These are phyloP conservation scores for Stichodactyla mertensii DNA, from an alignment of 64 coral and sea anemone genomes.

Conservation along the genomic window DNA sequence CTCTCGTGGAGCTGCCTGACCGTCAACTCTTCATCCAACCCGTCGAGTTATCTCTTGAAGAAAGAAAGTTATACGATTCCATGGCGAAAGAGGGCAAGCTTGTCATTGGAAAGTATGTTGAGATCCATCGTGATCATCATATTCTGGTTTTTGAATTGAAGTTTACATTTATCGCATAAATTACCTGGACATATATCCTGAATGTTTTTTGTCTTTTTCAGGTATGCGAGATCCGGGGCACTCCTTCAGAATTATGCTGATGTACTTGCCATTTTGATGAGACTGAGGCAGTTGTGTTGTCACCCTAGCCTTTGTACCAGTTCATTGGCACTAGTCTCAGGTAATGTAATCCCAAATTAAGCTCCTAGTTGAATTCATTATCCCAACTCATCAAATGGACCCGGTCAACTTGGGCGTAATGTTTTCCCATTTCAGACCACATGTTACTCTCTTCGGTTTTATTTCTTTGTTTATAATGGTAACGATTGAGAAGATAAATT, in stretches of 20 bases:
- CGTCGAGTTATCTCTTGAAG: constrained; percentile 68
- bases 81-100: constrained; percentile 72
- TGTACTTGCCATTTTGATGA: constrained; percentile 75
- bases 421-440: no score
- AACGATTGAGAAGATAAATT: no score
- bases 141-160: no score
- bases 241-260: constrained; percentile 70
- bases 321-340: constrained; percentile 23
- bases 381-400: no score
- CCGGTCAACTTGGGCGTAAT: no score
- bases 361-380: no score
- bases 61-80: constrained; percentile 70
- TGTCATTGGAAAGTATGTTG: constrained; percentile 71
- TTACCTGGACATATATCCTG: not conserved
- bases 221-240: constrained; percentile 61
- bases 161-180: no score
- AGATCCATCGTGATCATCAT: no score
- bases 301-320: constrained; percentile 68
- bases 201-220: not conserved
- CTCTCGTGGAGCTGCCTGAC: constrained; percentile 55
- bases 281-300: constrained; percentile 71
- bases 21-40: constrained; percentile 69
- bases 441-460: no score
- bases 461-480: no score
- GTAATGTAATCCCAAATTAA: not conserved